Percentiles rank a stretch among this genome's conserved stretches.
phyloP scores from a whole-genome alignment of 2,888 invertebrate species.

The Lasius fuliginosus region DNA sequence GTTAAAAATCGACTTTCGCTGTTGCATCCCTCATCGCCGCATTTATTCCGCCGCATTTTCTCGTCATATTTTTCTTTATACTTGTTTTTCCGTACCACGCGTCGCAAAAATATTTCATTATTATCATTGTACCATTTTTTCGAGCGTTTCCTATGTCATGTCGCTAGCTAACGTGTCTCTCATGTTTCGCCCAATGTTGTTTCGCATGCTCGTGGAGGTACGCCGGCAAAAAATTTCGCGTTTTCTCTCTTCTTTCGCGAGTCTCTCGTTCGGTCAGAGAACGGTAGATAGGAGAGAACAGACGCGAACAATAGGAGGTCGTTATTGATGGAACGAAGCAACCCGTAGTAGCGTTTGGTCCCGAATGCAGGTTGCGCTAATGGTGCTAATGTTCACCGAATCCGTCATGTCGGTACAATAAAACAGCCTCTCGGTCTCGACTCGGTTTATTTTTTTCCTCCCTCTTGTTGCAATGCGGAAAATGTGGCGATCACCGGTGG shows the following conservation, averaged over 20 bases:
- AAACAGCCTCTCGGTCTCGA: constrained; percentile 39
- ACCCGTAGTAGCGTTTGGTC: constrained; percentile 43
- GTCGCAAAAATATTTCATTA: constrained; percentile 18
- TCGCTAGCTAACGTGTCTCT: background rate
- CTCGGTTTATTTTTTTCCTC: constrained; percentile 23
- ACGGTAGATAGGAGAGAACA: constrained; percentile 28
- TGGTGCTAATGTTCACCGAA: constrained; percentile 50
- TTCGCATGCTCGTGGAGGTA: background rate
- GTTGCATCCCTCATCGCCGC: background rate
- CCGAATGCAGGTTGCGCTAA: constrained; percentile 50
- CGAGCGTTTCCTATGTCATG: background rate
- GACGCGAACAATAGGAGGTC: constrained; percentile 43
- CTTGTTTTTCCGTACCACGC: background rate
- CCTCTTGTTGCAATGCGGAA: constrained; percentile 11
- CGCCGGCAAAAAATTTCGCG: background rate
- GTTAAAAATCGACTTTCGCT: constrained; percentile 46
- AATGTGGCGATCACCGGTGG: constrained; percentile 13
- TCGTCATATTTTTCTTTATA: background rate
- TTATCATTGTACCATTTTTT: background rate
- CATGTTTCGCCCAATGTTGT: background rate
- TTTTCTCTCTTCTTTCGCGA: background rate
- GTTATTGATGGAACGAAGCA: constrained; percentile 51
- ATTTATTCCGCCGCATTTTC: background rate
- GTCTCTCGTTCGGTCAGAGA: constrained; percentile 17
- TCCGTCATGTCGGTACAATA: constrained; percentile 45